Conservation (phyloP, 2,888 invertebrate genomes). For the Acleris laterana region DNA sequence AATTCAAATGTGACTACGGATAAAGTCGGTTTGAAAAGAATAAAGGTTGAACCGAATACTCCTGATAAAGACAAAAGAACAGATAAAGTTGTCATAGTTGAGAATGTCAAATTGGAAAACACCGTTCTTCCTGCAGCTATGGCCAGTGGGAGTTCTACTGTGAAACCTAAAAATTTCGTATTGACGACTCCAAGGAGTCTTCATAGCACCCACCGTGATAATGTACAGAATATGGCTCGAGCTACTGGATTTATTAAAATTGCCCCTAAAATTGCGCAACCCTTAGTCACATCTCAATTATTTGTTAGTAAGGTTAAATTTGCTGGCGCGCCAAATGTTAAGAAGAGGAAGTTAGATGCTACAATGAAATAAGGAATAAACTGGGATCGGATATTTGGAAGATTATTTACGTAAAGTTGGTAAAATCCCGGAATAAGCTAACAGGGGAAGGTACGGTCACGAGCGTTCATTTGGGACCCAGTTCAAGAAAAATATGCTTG, state of each 20-base stretch:
- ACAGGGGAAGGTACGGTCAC: too few relatives aligned
- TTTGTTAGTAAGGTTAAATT: too few relatives aligned
- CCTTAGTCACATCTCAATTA: too few relatives aligned
- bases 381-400: background rate
- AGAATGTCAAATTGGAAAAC: slow-evolving; percentile 3
- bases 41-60: background rate
- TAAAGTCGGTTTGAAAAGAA: background rate
- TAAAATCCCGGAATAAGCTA: too few relatives aligned
- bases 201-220: background rate
- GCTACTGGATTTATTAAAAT: background rate
- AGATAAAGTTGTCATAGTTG: slow-evolving; percentile 19
- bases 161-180: slow-evolving; percentile 4
- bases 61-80: slow-evolving; percentile 11
- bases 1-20: background rate
- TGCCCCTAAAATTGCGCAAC: background rate
- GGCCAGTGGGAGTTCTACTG: background rate
- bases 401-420: too few relatives aligned
- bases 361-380: background rate
- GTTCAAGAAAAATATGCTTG: too few relatives aligned
- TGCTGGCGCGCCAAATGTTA: background rate
- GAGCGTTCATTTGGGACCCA: too few relatives aligned
- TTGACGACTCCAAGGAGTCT: background rate
- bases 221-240: too few relatives aligned
- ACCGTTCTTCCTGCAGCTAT: background rate
- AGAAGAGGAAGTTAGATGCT: background rate